Evolutionary conservation across 2,888 invertebrate species (phyloP), one percentile per base, ranked within the genome.

Genomic region (Scaptomyza polygonia): DNA sequence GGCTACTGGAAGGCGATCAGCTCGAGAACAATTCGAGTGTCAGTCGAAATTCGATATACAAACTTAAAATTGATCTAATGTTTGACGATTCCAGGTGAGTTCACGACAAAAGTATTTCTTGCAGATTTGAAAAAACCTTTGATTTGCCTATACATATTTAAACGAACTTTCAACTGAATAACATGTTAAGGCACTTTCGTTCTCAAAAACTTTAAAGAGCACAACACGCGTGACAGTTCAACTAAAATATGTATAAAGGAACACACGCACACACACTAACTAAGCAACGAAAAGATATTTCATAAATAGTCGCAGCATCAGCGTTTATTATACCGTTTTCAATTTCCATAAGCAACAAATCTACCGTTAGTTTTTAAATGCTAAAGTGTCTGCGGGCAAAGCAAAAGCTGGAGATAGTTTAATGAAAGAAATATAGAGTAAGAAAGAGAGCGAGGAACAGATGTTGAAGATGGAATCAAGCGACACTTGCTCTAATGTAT

Each of bases 51-150:
- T 95, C 95, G 62, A 93, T 95, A 65, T 96, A 96, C 92, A 96
- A 96, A 91, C 95, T 96, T 88, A 95, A 96, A 90, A 97, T 97
- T 89, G 97, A 97, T 92, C 94, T 96, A 25, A 95, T 97, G 92
- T 97, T 97, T 92, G 95, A 95, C 86, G 95, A 95, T 88, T 93
- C 93, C 56, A 93, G 94, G 78, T 95, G 79, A 89, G 89, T 66
- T 25, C 25, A 5, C 5, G 25, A 25, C 25, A 25, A 25, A 25
- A 25, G 25, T 5, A 25, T 25, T 25, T n/a, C n/a, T n/a, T n/a
- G n/a, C n/a, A n/a, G n/a, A n/a, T n/a, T n/a, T n/a, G n/a, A n/a
- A 47, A 30, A 12, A 18, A 5, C 9, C 1, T 21, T n/a, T 32
- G 18, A 30, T 29, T 16, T 5, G 6, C 49, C 29, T 44, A n/a